Base-by-base conservation (phyloP, 1,140 invertebrate species). In the Saccostrea echinata region DNA sequence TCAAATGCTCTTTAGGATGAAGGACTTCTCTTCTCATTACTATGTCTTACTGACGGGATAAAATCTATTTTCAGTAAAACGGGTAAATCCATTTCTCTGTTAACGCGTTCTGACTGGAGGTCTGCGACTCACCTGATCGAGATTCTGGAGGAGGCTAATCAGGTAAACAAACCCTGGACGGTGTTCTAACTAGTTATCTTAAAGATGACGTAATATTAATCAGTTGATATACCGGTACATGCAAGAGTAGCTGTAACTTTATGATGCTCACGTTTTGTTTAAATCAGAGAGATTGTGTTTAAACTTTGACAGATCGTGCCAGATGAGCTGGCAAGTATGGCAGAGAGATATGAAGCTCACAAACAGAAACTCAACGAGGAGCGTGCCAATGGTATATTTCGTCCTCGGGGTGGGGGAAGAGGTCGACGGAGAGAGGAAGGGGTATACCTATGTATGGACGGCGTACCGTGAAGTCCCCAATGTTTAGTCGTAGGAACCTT, bases 41-140 rank as follows among this genome's bases (percentile, higher is more conserved):
- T n/a, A n/a, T 43, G 43, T 43, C 1, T 43, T 43, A 43, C 43
- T 43, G 43, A 6, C 43, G 0, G 43, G 43, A 43, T 43, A 43
- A 43, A 43, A 4, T 43, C 9, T 43, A 43, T 27, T 61, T 57
- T 43, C 91, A 94, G 94, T 0, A 97, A 96, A 89, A 97, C 97
- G 1, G 96, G 96, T 21, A 93, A 88, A 0, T 89, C 94, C 18
- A 71, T 95, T 6, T 94, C 94, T 2, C 92, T 95, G 71, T 51
- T 95, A 84, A 94, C 93, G 8, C 85, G 94, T n/a, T 76, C 85
- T 24, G 94, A 95, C 87, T 95, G 94, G 94, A 91, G 92, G 64
- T 91, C 91, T 84, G 94, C 94, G n/a, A 84, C 91, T 76, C 91
- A 93, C 71, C 89, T 95, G 8, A 94, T 95, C 51, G 89, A 94